A percentile compares a stretch with the other conserved stretches of the same genome.
These are phyloP conservation scores for Junco hyemalis DNA, from an alignment of 2,113 vertebrate genomes.

Conservation along the genomic window DNA sequence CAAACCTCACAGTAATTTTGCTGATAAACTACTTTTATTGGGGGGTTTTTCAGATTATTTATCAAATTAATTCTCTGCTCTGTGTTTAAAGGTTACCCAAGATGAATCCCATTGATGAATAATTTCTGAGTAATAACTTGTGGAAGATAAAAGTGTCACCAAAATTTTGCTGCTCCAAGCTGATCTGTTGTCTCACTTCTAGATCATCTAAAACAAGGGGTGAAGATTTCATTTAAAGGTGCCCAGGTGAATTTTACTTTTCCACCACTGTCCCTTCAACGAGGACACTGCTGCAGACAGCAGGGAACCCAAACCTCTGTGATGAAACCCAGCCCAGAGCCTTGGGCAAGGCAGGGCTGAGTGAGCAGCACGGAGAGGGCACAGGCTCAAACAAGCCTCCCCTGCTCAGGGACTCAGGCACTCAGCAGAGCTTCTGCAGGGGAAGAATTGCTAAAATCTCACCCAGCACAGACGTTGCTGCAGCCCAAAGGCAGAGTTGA, in stretches of 20 bases:
- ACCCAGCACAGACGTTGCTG: background rate
- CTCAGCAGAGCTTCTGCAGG: background rate
- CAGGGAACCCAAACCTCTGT: background rate
- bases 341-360: slow-evolving; percentile 1
- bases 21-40: slow-evolving; percentile 18
- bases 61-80: background rate
- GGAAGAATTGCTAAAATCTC: background rate
- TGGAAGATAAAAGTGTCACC: background rate
- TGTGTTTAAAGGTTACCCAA: slow-evolving; percentile 14
- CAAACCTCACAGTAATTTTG: slow-evolving; percentile 20
- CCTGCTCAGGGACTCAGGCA: background rate
- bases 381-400: slow-evolving; percentile 62
- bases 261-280: background rate
- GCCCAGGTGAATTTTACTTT: background rate
- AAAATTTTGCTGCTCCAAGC: background rate
- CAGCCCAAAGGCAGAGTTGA: background rate
- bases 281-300: background rate
- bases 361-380: slow-evolving; percentile 15
- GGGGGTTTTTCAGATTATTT: background rate
- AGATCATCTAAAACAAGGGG: background rate
- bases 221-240: background rate
- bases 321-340: slow-evolving; percentile 32
- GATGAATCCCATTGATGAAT: slow-evolving; percentile 18
- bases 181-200: background rate
- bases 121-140: background rate